These are phyloP conservation scores for Spheniscus humboldti DNA, from an alignment of 2,797 vertebrate species.

Conservation along the genomic window DNA sequence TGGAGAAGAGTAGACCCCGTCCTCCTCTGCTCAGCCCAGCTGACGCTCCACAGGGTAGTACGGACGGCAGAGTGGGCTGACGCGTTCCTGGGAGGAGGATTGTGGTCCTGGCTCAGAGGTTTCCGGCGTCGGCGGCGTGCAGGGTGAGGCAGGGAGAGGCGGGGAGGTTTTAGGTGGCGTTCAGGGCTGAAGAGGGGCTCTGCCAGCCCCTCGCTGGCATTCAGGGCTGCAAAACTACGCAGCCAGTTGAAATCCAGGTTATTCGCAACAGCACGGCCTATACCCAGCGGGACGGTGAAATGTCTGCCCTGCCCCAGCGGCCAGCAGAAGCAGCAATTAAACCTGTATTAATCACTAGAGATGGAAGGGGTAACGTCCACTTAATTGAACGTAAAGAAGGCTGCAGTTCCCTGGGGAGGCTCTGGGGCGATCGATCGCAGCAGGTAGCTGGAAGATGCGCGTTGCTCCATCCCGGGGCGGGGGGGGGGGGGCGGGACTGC, in stretches of 20 bases:
- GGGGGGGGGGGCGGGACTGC: background rate
- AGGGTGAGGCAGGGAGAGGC: background rate
- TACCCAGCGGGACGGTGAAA: background rate
- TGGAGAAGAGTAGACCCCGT: no score
- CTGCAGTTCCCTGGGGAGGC: background rate
- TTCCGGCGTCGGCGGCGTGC: background rate
- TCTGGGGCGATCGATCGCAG: background rate
- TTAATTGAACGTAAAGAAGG: background rate
- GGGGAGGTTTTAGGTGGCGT: background rate
- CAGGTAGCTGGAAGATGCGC: background rate
- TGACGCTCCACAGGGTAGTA: rapidly evolving
- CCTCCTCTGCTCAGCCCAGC: background rate
- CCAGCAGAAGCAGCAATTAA: background rate
- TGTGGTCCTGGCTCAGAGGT: background rate
- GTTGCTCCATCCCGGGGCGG: background rate
- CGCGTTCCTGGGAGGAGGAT: background rate
- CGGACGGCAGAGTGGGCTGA: background rate
- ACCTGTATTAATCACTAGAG: background rate
- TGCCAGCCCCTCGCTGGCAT: background rate
- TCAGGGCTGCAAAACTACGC: background rate
- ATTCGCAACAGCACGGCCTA: background rate
- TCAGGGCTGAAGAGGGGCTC: background rate
- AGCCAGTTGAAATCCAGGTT: background rate
- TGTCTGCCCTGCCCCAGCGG: background rate
- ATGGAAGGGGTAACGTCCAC: background rate